A percentile compares a stretch with the other conserved stretches of the same genome.
These are phyloP conservation scores for Simalia tracyae DNA, from an alignment of 2,797 vertebrate species.

Conservation along the genomic window DNA sequence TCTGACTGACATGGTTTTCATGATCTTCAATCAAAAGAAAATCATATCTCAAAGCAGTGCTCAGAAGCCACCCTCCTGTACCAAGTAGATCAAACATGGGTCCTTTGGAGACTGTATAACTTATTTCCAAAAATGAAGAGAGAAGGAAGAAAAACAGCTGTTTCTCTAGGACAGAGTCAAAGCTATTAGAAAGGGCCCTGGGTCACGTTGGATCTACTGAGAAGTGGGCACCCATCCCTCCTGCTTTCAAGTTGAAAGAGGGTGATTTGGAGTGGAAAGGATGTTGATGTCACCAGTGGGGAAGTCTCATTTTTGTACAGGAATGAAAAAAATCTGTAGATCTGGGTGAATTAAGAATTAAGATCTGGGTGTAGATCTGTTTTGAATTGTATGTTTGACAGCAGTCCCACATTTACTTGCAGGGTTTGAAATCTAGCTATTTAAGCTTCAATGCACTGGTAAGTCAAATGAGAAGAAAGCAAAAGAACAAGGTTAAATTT, in stretches of 20 bases:
- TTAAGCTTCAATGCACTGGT: constrained; percentile 24
- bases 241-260: constrained; percentile 21
- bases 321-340: background rate
- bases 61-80: background rate
- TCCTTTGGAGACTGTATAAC: background rate
- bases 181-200: background rate
- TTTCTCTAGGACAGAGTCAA: constrained; percentile 31
- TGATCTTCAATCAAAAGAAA: constrained; percentile 35
- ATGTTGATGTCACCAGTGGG: background rate
- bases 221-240: constrained; percentile 21
- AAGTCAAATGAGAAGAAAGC: background rate
- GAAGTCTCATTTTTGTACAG: background rate
- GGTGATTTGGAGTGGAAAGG: constrained; percentile 5
- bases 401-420: background rate
- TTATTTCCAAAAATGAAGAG: constrained; percentile 18
- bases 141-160: background rate
- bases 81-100: constrained; percentile 20
- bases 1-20: constrained; percentile 43
- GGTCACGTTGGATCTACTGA: background rate
- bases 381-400: background rate
- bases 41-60: constrained; percentile 8
- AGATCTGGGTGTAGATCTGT: no score
- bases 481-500: background rate
- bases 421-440: constrained; percentile 4
- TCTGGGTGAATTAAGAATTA: background rate